These are phyloP conservation scores for Drosophila guanche DNA, from an alignment of 1,140 invertebrate species.

Conservation along the genomic window DNA sequence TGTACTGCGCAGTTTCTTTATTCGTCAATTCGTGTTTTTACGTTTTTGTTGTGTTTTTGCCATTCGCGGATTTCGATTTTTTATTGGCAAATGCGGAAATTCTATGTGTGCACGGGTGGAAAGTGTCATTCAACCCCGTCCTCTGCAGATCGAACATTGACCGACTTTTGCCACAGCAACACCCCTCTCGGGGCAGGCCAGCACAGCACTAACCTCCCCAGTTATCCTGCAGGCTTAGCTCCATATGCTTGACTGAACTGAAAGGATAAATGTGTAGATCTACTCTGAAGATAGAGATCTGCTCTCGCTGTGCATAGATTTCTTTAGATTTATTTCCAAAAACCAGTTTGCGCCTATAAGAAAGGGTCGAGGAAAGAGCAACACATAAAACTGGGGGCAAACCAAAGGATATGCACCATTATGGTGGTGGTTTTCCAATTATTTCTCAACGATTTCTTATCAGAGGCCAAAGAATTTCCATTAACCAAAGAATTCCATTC, in stretches of 20 bases:
- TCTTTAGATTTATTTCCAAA: slow-evolving; percentile 7
- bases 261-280: too few relatives aligned
- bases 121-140: slow-evolving; percentile 50
- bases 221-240: too few relatives aligned
- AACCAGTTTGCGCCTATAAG: slow-evolving; percentile 45
- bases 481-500: slow-evolving; percentile 30
- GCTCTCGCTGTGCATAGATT: slow-evolving; percentile 12
- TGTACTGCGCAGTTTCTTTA: slow-evolving; percentile 71
- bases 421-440: neutral
- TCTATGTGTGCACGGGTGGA: slow-evolving; percentile 1
- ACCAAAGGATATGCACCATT: neutral
- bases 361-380: neutral
- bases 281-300: neutral
- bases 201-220: neutral
- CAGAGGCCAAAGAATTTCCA: slow-evolving; percentile 41
- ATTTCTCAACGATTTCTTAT: slow-evolving; percentile 42
- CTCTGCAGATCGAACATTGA: slow-evolving; percentile 25
- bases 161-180: slow-evolving; percentile 20
- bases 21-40: slow-evolving; percentile 38
- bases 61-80: slow-evolving; percentile 58
- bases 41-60: slow-evolving; percentile 67
- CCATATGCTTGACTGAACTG: too few relatives aligned
- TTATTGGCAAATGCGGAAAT: slow-evolving; percentile 64
- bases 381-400: too few relatives aligned
- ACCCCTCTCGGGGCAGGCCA: neutral